Evolutionary conservation across 1,140 invertebrate species (phyloP).

Genomic region (Palaemon carinicauda): DNA sequence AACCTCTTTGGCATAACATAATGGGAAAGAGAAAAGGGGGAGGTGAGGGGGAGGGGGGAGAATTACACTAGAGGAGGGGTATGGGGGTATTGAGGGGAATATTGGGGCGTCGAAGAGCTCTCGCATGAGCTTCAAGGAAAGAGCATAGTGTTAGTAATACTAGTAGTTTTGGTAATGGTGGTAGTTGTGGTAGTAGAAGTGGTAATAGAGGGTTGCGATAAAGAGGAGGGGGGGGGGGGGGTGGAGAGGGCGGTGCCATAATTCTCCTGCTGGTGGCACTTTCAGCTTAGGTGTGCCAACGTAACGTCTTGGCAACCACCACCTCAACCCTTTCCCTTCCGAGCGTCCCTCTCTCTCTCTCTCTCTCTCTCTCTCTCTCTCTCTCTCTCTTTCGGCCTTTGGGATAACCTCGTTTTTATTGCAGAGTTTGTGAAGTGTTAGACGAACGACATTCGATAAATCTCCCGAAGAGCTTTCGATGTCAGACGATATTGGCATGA

Average conservation of each 20-base stretch:
- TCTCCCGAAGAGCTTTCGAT: no score
- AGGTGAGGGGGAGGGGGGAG: neutral
- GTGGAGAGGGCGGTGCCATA: neutral
- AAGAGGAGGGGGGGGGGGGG: neutral
- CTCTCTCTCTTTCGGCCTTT: neutral
- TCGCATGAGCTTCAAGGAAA: neutral
- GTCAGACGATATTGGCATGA: no score
- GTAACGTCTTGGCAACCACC: constrained; percentile 14
- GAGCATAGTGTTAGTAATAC: neutral
- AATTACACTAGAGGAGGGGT: neutral
- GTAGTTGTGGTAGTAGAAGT: neutral
- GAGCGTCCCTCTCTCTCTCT: no score
- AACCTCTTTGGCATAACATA: neutral
- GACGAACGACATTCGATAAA: no score
- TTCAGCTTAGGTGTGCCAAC: constrained; percentile 6
- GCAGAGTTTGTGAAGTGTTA: no score
- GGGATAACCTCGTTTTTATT: no score
- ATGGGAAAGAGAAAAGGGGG: neutral
- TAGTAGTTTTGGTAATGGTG: neutral
- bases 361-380: no score
- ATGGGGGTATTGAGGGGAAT: no score
- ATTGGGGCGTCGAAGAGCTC: no score
- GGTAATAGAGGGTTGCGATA: neutral
- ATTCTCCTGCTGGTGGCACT: constrained; percentile 4
- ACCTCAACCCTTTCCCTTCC: neutral